Conservation (phyloP, 35 echinoderm and acorn worm species). For the Ptychodera flava region DNA sequence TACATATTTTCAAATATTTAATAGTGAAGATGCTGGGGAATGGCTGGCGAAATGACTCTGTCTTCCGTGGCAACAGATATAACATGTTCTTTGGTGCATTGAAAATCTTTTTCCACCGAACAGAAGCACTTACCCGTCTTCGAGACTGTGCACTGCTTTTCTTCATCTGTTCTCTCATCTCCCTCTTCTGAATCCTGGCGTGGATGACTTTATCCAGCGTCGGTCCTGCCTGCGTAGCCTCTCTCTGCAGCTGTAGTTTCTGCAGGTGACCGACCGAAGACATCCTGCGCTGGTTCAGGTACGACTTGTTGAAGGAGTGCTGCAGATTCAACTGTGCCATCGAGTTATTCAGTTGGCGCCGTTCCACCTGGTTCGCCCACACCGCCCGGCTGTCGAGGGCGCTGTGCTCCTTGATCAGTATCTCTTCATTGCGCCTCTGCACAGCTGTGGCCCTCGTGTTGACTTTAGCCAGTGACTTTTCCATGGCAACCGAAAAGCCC, state of each 20-base stretch:
- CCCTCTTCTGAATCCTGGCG: not conserved
- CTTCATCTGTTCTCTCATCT: too few species aligned
- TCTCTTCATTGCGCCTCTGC: not conserved
- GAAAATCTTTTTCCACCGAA: too few species aligned
- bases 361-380: not conserved
- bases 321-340: not conserved
- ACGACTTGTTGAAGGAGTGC: not conserved
- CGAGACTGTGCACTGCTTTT: too few species aligned
- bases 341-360: not conserved
- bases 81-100: too few species aligned
- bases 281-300: not conserved
- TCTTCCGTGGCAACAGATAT: too few species aligned
- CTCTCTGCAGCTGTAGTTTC: not conserved
- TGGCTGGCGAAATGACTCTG: too few species aligned
- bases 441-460: not conserved
- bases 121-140: too few species aligned
- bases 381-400: not conserved
- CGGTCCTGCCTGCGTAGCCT: not conserved
- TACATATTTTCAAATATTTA: too few species aligned
- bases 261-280: not conserved
- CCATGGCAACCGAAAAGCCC: not conserved
- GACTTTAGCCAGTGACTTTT: not conserved
- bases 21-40: too few species aligned
- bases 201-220: not conserved
- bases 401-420: not conserved